A percentile compares a stretch with the other conserved stretches of the same genome.
Conservation (phyloP, 2,888 invertebrate species). For the Drosophila greeni region DNA sequence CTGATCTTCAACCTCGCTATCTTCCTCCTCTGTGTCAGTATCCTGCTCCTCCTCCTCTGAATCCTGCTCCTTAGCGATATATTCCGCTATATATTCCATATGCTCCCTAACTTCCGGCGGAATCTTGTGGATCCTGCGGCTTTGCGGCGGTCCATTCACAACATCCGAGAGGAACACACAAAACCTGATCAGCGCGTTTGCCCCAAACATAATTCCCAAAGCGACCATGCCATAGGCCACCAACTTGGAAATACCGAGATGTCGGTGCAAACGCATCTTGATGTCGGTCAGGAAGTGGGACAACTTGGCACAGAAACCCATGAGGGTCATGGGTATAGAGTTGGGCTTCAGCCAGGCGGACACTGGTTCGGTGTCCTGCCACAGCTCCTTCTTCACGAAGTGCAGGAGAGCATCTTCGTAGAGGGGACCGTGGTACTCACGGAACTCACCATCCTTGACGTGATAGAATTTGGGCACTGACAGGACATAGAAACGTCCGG, state of each 20-base stretch:
- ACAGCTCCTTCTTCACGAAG: conserved; percentile 92
- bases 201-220: no score
- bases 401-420: conserved; percentile 91
- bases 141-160: no score
- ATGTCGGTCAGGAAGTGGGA: conserved; percentile 93
- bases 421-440: conserved; percentile 94
- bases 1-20: no score
- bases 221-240: conserved; percentile 95
- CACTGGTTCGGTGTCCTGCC: conserved; percentile 91
- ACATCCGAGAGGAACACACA: no score
- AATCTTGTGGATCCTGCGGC: no score
- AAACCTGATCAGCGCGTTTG: no score
- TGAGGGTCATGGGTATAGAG: conserved; percentile 94
- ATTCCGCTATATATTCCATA: no score
- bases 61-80: no score
- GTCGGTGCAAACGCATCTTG: conserved; percentile 91
- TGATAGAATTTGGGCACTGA: conserved; percentile 98
- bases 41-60: no score
- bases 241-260: conserved; percentile 93
- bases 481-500: conserved; percentile 97
- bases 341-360: conserved; percentile 95
- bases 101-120: no score
- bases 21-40: no score
- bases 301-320: conserved; percentile 96
- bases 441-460: conserved; percentile 95